Base-by-base conservation (phyloP, 2,797 vertebrate genomes). In the Xenops minutus region DNA sequence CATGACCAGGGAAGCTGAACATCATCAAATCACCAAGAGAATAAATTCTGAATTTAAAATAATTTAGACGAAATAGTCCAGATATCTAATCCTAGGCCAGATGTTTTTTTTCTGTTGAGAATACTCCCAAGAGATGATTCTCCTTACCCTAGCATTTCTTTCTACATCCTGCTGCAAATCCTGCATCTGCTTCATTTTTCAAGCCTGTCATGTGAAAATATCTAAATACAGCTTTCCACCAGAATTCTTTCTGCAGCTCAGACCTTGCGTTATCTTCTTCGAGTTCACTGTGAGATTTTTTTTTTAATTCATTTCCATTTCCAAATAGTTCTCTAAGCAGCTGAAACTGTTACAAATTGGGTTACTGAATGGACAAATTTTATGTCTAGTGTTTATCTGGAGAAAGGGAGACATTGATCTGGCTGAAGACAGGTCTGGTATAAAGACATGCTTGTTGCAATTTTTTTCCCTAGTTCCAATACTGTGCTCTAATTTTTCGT, bases 131-230 rank as follows among this genome's bases (percentile, higher is more conserved):
- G 88, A 72, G 73, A 75, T 44, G 1, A 30, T 72, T 91, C 22
- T 68, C 88, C 68, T 93, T 92, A 92, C 9, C 8, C 83, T 14
- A 75, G 72, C 58, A 72, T 71, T 85, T 89, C 64, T 76, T 88
- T 48, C 36, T 51, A 61, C 13, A 43, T 68, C 21, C 49, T 91
- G 32, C 64, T 83, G 34, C 69, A 75, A 80, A 88, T 77, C 71
- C 19, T 23, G 62, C 54, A 84, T 75, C 79, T 19, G 58, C 84
- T 94, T 66, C 16, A 73, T 75, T 93, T 93, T 91, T 74, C 73
- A 93, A 81, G 27, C 37, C 55, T 81, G 68, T 80, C 79, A 46
- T 29, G 9, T 78, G 46, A 91, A 81, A 78, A 86, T 54, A 84
- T 14, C 61, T 46, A 61, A 84, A 12, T 30, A 62, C 2, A 88